A percentile compares a stretch with the other conserved stretches of the same genome.
Evolutionary conservation across 2,797 vertebrate genomes (phyloP).

Genomic region (Acestrorhynchus altus): DNA sequence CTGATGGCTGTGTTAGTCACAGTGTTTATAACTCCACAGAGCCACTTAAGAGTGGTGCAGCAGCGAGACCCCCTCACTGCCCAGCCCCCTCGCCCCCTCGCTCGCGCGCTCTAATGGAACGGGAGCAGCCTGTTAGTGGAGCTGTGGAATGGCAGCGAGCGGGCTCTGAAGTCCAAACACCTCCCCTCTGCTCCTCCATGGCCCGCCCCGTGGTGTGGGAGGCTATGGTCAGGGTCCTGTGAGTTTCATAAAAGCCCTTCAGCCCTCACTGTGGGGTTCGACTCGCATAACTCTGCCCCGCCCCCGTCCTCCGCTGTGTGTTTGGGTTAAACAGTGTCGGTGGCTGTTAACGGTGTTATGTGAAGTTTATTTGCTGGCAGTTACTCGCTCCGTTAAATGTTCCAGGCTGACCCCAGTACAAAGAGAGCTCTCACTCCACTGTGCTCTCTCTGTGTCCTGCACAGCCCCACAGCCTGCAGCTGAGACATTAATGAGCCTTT

Average conservation of each 20-base stretch:
- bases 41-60: constrained; percentile 49
- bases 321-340: constrained; percentile 73
- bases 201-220: not conserved
- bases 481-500: constrained; percentile 31
- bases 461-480: not conserved
- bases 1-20: constrained; percentile 47
- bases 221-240: constrained; percentile 18
- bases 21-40: constrained; percentile 52
- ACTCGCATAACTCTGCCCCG: constrained; percentile 33
- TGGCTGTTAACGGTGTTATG: constrained; percentile 76
- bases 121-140: constrained; percentile 13
- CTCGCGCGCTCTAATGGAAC: constrained; percentile 48
- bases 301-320: constrained; percentile 63
- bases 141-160: constrained; percentile 33
- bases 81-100: too few species aligned
- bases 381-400: constrained; percentile 71
- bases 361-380: constrained; percentile 71
- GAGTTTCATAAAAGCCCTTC: constrained; percentile 46
- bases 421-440: constrained; percentile 29
- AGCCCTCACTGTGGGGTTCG: constrained; percentile 28
- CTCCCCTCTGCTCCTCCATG: constrained; percentile 14
- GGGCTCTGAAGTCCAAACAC: constrained; percentile 18
- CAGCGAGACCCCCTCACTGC: not conserved
- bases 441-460: constrained; percentile 27
- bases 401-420: constrained; percentile 71